phyloP scores from a whole-genome alignment of 2,113 vertebrate genomes.

The Dipodomys spectabilis region DNA sequence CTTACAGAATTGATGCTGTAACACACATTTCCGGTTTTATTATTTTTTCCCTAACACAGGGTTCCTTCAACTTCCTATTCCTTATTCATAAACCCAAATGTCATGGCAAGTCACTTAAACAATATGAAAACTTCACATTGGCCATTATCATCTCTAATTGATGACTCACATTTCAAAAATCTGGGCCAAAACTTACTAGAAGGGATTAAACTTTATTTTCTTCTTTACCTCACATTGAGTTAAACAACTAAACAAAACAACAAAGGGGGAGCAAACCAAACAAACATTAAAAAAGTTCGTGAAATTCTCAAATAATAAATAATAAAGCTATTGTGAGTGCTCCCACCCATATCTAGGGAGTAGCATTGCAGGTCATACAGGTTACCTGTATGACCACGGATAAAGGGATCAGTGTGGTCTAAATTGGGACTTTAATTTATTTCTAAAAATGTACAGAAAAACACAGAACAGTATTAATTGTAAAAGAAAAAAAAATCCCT shows the following conservation, averaged over 20 bases:
- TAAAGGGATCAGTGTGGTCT: neutral
- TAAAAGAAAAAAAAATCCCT: neutral
- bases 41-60: conserved; percentile 58
- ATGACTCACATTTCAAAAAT: conserved; percentile 67
- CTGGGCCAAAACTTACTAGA: conserved; percentile 51
- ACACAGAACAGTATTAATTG: neutral
- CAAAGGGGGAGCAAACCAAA: no score
- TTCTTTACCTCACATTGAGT: conserved; percentile 5
- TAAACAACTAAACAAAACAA: conserved; percentile 39
- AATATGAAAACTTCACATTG: neutral
- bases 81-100: neutral
- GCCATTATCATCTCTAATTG: neutral
- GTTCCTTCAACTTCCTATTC: conserved; percentile 59
- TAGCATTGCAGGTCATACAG: no score
- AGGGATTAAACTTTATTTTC: conserved; percentile 56
- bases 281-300: neutral
- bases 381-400: neutral
- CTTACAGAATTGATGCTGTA: conserved; percentile 62
- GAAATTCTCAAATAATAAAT: neutral
- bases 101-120: neutral
- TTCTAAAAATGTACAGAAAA: conserved; percentile 21
- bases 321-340: neutral
- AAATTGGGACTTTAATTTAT: neutral
- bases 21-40: conserved; percentile 76
- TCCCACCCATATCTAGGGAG: neutral